Base-by-base conservation (phyloP, 2,888 invertebrate species). In the Eumerus sabulonum region DNA sequence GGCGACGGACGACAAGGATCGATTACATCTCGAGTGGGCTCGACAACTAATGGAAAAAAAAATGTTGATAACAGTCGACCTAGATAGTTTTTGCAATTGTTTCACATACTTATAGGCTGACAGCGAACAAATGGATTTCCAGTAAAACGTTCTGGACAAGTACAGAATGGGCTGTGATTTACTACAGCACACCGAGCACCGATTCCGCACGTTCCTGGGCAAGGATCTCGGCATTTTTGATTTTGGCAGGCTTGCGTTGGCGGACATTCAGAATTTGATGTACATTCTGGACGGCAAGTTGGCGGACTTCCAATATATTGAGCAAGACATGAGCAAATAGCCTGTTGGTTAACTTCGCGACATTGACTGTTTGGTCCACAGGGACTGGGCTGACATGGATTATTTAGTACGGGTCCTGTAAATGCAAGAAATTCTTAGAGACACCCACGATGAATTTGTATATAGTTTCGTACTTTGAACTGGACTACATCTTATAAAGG, bases 301-400 rank as follows among this genome's bases (percentile, higher is more conserved):
- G 95, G 95, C 44, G 96, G 95, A 82, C 91, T 92, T 81, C 96
- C 95, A 50, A 93, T 91, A 85, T 91, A 95, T 76, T 93, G 93
- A 57, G 90, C 88, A 64, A 94, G 90, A 86, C 93, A 94, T 56
- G 93, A 94, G 88, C 93, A 94, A 18, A 92, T 93, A 38, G 93
- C 93, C 89, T 94, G 94, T 57, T 91, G 92, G 87, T 94, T 94
- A 70, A 93, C 90, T 85, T 92, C 92, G 79, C 93, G 91, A 86
- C 94, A 95, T 87, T 93, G 93, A 85, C 94, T 94, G 85, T 94
- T 94, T 0, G 94, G 93, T 54, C 95, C 96, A 87, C 95, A 96
- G 0, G 95, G 95, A 57, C 92, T 91, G 19, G 93, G 92, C 82
- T 90, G 90, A 84, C 93, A 93, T n/a, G 93, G 93, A 86, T 94